Percentiles rank a stretch among this genome's conserved stretches.
phyloP scores from a whole-genome alignment of 1,140 invertebrate genomes.

The Protaetia brevitarsis region DNA sequence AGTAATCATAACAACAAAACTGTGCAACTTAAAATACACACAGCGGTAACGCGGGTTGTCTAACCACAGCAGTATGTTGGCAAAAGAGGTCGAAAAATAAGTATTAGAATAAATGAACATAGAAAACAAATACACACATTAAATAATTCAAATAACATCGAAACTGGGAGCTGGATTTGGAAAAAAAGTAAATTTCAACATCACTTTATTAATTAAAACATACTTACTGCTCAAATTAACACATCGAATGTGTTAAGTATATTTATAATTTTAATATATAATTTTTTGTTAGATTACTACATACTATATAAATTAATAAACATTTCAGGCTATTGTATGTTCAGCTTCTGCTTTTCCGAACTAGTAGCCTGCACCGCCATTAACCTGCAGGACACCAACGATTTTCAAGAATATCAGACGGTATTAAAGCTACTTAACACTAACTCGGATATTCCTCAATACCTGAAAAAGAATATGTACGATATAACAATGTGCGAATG shows the following conservation, averaged over 20 bases:
- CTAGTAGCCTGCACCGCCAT: not conserved
- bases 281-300: not conserved
- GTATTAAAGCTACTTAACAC: not conserved
- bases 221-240: no score
- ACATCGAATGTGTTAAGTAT: not conserved
- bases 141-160: no score
- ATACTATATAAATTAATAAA: not conserved
- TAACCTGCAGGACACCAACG: not conserved
- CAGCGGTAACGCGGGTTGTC: no score
- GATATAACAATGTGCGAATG: conserved; percentile 21
- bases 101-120: no score
- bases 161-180: no score
- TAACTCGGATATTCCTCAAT: not conserved
- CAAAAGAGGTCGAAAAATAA: no score
- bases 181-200: no score
- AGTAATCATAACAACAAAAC: no score
- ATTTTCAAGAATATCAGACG: not conserved
- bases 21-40: no score
- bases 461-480: not conserved
- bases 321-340: not conserved
- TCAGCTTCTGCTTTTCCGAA: not conserved
- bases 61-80: no score
- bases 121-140: no score
- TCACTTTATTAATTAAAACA: no score
- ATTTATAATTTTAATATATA: not conserved